Percentiles rank a stretch among this genome's conserved stretches.
phyloP scores from a whole-genome alignment of 1,140 invertebrate species.

The Ditylenchus dipsaci region DNA sequence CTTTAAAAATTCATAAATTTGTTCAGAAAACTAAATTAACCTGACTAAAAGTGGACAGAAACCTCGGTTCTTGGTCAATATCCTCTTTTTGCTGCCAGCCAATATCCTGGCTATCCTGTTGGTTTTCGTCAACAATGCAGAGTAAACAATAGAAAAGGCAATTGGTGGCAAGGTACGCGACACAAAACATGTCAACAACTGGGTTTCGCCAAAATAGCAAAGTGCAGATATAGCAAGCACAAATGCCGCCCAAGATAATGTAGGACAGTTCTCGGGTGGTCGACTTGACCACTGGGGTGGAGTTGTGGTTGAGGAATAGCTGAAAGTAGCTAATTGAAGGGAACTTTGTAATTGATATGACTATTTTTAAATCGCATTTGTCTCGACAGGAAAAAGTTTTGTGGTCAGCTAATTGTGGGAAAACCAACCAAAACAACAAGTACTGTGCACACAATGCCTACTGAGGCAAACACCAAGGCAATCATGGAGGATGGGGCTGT shows the following conservation, averaged over 20 bases:
- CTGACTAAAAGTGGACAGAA: constrained; percentile 66
- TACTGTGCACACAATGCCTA: constrained; percentile 67
- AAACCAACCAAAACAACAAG: constrained; percentile 62
- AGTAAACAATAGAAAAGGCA: constrained; percentile 77
- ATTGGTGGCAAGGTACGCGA: constrained; percentile 59
- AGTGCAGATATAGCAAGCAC: constrained; percentile 64
- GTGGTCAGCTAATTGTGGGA: no score
- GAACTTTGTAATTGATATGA: no score
- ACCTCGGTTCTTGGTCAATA: constrained; percentile 74
- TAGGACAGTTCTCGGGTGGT: constrained; percentile 69
- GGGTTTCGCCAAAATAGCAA: constrained; percentile 72
- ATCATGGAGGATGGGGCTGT: constrained; percentile 64
- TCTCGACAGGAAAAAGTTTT: no score
- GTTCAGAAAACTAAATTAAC: constrained; percentile 56
- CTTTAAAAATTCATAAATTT: no score
- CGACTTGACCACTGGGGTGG: constrained; percentile 69
- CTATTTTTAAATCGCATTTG: no score
- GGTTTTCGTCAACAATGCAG: constrained; percentile 76
- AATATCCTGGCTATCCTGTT: constrained; percentile 78
- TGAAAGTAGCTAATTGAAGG: no score
- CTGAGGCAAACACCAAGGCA: constrained; percentile 64
- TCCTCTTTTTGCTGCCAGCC: constrained; percentile 74
- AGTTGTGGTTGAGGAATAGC: constrained; percentile 67
- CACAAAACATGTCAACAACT: constrained; percentile 68
- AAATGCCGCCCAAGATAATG: constrained; percentile 68